Evolutionary conservation across 2,113 vertebrate species (phyloP).

Genomic region (Chlamydotis undulata): DNA sequence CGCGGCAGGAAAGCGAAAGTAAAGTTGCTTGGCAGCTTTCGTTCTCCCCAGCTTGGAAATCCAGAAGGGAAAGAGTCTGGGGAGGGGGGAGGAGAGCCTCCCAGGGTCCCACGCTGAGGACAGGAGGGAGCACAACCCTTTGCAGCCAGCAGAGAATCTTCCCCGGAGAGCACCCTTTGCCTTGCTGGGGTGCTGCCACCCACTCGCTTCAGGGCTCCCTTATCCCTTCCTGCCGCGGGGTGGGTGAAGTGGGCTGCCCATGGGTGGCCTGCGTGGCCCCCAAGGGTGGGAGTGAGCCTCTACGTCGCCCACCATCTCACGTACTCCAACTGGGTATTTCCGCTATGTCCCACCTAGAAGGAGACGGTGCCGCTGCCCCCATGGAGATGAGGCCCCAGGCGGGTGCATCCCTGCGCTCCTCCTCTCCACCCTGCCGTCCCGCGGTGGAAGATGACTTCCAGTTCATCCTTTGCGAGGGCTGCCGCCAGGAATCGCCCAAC

Average conservation of each 20-base stretch:
- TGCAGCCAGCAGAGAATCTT: neutral
- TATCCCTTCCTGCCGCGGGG: fast-evolving
- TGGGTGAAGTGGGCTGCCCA: neutral
- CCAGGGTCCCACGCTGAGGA: neutral
- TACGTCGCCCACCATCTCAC: neutral
- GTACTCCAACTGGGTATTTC: neutral
- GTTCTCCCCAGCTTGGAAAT: neutral
- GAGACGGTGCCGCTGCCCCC: fast-evolving
- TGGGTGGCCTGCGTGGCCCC: neutral
- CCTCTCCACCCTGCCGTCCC: fast-evolving
- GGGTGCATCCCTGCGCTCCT: fast-evolving
- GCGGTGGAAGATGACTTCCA: neutral
- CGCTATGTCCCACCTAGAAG: neutral
- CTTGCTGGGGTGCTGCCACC: neutral
- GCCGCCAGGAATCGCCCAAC: conserved; percentile 28
- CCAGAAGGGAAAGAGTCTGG: neutral
- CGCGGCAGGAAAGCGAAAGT: neutral
- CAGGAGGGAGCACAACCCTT: neutral
- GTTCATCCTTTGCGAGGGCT: conserved; percentile 63
- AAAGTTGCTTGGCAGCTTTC: neutral
- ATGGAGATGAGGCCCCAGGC: neutral
- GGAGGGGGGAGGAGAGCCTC: neutral
- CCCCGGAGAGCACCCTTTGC: neutral
- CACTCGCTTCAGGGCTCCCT: fast-evolving
- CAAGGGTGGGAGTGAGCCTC: neutral